Base-by-base conservation (phyloP, 2,888 invertebrate genomes). In the Drosophila pseudotakahashii region DNA sequence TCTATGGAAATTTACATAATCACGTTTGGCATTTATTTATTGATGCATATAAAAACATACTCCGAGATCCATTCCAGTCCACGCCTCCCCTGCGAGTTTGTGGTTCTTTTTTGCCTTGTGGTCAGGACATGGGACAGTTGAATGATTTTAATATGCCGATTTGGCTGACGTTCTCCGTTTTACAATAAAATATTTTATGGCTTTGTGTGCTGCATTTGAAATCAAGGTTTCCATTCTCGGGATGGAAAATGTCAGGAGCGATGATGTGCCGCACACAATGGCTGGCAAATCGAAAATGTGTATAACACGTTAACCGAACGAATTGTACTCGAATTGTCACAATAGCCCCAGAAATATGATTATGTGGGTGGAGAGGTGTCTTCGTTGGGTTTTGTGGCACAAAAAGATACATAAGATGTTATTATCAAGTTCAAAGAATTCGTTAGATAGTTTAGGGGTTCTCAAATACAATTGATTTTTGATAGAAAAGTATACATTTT, bases 11-110 rank as follows among this genome's bases (percentile, higher is more conserved):
- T 84, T 84, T 86, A 80, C 86, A 84, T 84, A 85, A 86, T 85
- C 86, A 85, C 82, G 84, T 84, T 79, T 80, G 86, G 76, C 82
- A 86, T 83, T 85, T 86, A 82, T 86, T 85, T 86, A 85, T 85
- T 86, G 84, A 86, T 74, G 84, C 84, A 80, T 84, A 67, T 53
- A 62, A 74, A 76, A 76, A 69, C 72, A 76, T 76, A 76, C 73
- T 75, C 75, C 71, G 54, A 69, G 57, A 71, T 70, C 50, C 36
- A 13, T 34, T 23, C 11, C 32, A 36, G 13, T n/a, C 45, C 32
- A 3, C 2, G 14, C 14, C 36, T 9, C 54, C 36, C 2, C 5
- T 16, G 13, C 50, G 1, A 16, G n/a, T 11, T 39, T 23, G 55
- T 63, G 57, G 42, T 48, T 55, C 53, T 60, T 64, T 64, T 55